These are phyloP conservation scores for Sanderia malayensis DNA, from an alignment of 30 jellyfish, hydroid and myxozoan genomes.

Conservation along the genomic window DNA sequence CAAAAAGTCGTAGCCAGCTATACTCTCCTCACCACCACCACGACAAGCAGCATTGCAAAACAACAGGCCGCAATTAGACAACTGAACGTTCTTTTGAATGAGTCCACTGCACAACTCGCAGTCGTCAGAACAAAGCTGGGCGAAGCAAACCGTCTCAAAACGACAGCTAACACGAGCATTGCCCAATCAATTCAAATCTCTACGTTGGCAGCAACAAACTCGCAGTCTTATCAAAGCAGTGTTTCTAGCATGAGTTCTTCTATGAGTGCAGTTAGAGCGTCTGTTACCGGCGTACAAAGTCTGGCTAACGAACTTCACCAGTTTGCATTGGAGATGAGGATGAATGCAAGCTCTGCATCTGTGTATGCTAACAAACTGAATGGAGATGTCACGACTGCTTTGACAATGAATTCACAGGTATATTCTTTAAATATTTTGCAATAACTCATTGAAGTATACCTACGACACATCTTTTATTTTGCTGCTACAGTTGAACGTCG, in stretches of 20 bases:
- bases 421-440: background rate
- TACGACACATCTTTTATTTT: background rate
- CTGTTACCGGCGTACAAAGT: slow-evolving; percentile 48
- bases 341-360: slow-evolving; percentile 61
- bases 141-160: slow-evolving; percentile 36
- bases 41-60: slow-evolving; percentile 62
- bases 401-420: slow-evolving; percentile 77
- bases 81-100: slow-evolving; percentile 54
- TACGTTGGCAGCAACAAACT: slow-evolving; percentile 68
- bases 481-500: background rate
- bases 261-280: slow-evolving; percentile 42
- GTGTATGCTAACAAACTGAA: slow-evolving; percentile 61
- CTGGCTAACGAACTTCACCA: slow-evolving; percentile 42
- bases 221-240: slow-evolving; percentile 31
- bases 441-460: background rate
- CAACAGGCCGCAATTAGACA: slow-evolving; percentile 79
- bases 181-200: slow-evolving; percentile 75
- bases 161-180: slow-evolving; percentile 57
- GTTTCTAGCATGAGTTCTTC: slow-evolving; percentile 56
- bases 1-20: slow-evolving; percentile 40
- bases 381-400: slow-evolving; percentile 32
- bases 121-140: slow-evolving; percentile 40
- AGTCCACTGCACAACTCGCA: slow-evolving; percentile 56
- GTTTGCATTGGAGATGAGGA: slow-evolving; percentile 62
- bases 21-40: slow-evolving; percentile 53